Percentiles rank a stretch among this genome's conserved stretches.
These are phyloP conservation scores for Agrilus mali DNA, from an alignment of 2,888 invertebrate genomes.

Conservation along the genomic window DNA sequence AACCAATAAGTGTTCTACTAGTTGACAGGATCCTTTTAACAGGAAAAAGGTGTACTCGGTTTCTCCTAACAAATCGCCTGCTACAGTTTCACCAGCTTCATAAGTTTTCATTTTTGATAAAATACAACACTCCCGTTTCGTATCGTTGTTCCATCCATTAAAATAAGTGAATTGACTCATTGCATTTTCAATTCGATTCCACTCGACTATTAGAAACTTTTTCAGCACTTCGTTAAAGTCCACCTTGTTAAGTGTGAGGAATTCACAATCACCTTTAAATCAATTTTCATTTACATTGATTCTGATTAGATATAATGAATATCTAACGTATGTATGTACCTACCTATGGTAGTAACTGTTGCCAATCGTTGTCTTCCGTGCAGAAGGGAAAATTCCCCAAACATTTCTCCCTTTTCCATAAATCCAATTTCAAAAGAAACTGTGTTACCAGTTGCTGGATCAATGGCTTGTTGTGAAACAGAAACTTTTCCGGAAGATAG, in stretches of 20 bases:
- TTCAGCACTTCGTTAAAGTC: slow-evolving; percentile 50
- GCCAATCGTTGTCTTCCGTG: slow-evolving; percentile 48
- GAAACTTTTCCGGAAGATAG: slow-evolving; percentile 47
- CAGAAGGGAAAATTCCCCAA: slow-evolving; percentile 53
- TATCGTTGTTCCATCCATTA: slow-evolving; percentile 44
- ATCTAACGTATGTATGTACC: no score
- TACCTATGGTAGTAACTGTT: slow-evolving; percentile 45
- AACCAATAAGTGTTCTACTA: slow-evolving; percentile 44
- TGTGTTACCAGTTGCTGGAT: slow-evolving; percentile 37
- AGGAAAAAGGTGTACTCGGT: slow-evolving; percentile 37
- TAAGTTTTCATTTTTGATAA: slow-evolving; percentile 48
- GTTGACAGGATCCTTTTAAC: slow-evolving; percentile 42
- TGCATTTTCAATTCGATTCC: slow-evolving; percentile 46
- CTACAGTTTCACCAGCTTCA: slow-evolving; percentile 40
- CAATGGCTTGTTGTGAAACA: slow-evolving; percentile 39
- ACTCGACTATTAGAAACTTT: slow-evolving; percentile 43
- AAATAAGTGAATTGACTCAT: slow-evolving; percentile 53
- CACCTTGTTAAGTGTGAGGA: slow-evolving; percentile 47
- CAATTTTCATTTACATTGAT: no score
- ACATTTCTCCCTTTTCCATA: slow-evolving; percentile 47
- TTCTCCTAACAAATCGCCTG: slow-evolving; percentile 40
- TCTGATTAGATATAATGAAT: no score
- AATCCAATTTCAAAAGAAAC: slow-evolving; percentile 38
- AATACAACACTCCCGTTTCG: slow-evolving; percentile 52
- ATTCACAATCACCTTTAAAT: slow-evolving; percentile 42